Base-by-base conservation (phyloP, 2,888 invertebrate genomes). In the Chrysotoxum bicinctum region DNA sequence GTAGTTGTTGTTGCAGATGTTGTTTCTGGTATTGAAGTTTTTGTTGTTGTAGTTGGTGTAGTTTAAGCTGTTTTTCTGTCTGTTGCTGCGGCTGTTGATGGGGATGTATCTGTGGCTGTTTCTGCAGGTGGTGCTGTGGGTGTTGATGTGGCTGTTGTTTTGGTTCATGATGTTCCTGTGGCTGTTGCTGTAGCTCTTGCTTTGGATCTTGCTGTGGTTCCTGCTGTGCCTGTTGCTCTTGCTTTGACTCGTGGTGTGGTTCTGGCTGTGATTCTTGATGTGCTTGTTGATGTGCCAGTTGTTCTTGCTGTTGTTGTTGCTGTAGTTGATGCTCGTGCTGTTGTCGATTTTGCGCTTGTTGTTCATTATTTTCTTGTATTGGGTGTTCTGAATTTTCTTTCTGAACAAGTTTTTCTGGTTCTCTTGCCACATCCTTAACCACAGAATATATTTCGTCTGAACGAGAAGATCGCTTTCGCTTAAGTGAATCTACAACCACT, bases 401-500 rank as follows among this genome's bases (percentile, higher is more conserved):
- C 4, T 9, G n/a, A 30, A 30, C 0, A 10, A 1, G n/a, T 35
- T 56, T 79, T 66, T 66, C 78, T 66, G 26, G 19, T 72, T 62
- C 77, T 10, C 5, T 45, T 48, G 80, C 3, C 70, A 43, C 16
- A 69, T 16, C 8, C 62, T 40, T 1, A 30, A 45, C 10, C 19
- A 19, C 30, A 14, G 60, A 2, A 58, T 23, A 10, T 2, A 60
- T 58, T 19, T 73, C 62, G 0, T n/a, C n/a, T 2, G 83, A 77
- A 9, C 52, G 62, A 19, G 69, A 56, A 56, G 30, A 32, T 12
- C 54, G 54, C 54, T 56, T 56, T 19, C 54, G 60, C 50, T 72
- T 78, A 19, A 32, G 48, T 9, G 32, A 32, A n/a, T 3, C 5
- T 12, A 45, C 5, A 23, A 5, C 6, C 75, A 79, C 26, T 88